Evolutionary conservation across 2,113 vertebrate genomes (phyloP).

Genomic region (Hippocampus mohnikei): DNA sequence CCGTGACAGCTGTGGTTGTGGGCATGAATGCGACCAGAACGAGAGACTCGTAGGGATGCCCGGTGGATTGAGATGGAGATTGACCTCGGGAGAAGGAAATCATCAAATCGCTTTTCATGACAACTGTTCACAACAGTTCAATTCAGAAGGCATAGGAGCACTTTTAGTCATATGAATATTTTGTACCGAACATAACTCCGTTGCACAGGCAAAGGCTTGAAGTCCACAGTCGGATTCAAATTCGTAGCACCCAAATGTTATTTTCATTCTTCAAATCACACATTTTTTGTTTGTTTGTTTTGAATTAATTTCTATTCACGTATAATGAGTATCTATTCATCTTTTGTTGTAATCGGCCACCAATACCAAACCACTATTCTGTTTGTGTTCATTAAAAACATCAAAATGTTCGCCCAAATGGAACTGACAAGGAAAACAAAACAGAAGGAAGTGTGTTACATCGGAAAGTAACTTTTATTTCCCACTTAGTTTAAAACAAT

Average conservation of each 20-base stretch:
- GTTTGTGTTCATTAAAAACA: too few relatives aligned
- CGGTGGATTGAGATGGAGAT: not conserved
- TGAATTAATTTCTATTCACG: not conserved
- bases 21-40: slow-evolving; percentile 39
- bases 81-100: not conserved
- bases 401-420: not conserved
- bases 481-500: not conserved
- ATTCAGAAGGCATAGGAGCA: not conserved
- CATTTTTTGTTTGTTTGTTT: not conserved
- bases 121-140: not conserved
- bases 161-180: not conserved
- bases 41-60: not conserved
- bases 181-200: not conserved
- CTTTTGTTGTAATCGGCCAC: too few relatives aligned
- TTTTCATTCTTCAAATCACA: not conserved
- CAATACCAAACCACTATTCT: not conserved
- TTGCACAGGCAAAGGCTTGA: not conserved
- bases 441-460: not conserved
- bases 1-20: slow-evolving; percentile 66
- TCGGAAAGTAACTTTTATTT: not conserved
- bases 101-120: not conserved
- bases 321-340: too few relatives aligned
- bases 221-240: not conserved
- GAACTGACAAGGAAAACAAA: not conserved
- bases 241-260: not conserved